Evolutionary conservation across 2,797 vertebrate species (phyloP), one percentile per base, ranked within the genome.

Genomic region (Hippoglossus hippoglossus): DNA sequence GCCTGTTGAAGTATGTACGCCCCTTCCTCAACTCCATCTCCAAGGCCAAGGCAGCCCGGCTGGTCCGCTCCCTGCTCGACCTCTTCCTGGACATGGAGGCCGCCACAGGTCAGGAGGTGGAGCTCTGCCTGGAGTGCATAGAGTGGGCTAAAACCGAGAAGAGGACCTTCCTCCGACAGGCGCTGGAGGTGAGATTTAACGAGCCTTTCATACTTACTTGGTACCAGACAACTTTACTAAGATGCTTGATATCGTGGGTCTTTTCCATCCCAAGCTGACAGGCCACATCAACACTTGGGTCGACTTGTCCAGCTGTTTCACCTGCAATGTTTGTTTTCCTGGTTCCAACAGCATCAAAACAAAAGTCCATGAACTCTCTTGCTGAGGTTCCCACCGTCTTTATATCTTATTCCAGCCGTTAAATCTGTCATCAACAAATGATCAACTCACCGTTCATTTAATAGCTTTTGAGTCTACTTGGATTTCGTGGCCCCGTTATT

Each of bases 41-140:
- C 89, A 99, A 99, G 92, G 98, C 98, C 64, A 99, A 99, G 91
- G 98, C 98, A 11, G 98, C 98, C 16, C 96, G 97, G 36, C 87
- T 99, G 73, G 97, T 99, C 55, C 96, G 98, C 34, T 98, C 96
- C 22, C 94, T 99, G 84, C 95, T 99, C 73, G 98, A 99, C 92
- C 91, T 99, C 16, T 98, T 99, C 91, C 94, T 99, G 82, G 98
- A 99, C 82, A 99, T 99, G 98, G 98, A 99, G 85, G 98, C 98
- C 18, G 97, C 97, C 34, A 99, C 98, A 0, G 98, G 98, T 49
- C 97, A 99, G 90, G 98, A 99, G 95, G 98, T 99, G 52, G 96
- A 98, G 71, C 95, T 99, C 69, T 99, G 98, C 87, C 94, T 99
- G 89, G 98, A 99, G 87, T 99, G 97, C 87, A 99, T 99, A 5